Base-by-base conservation (phyloP, 2,797 vertebrate genomes). In the Peromyscus melanophrys region DNA sequence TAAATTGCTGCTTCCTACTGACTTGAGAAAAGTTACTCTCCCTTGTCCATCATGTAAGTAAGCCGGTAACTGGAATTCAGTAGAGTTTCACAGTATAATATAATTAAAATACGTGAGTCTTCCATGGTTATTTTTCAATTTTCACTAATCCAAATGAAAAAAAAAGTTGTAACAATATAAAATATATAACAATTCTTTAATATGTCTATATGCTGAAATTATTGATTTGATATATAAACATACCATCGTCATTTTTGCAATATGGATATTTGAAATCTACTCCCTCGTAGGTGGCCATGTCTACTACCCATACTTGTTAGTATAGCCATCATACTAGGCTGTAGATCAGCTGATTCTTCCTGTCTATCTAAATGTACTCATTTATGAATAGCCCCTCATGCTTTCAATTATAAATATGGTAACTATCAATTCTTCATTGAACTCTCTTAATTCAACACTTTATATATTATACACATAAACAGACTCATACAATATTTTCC, bases 231-330 rank as follows among this genome's bases (percentile, higher is more conserved):
- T 13, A 21, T 85, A 49, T 34, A 63, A 9, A 63, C 4, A 34
- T 31, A 55, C 21, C 19, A 52, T 11, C 29, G 11, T 63, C 25
- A 31, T 63, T 67, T 49, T 67, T 85, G 43, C 0, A 13, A 46
- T 14, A 31, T 3, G 11, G 12, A 85, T 25, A 21, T 14, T n/a
- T 84, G 46, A 67, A 67, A 85, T 49, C 29, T 46, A 25, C 19
- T n/a, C 10, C 4, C 11, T 49, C 49, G 29, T 0, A 34, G 6
- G 4, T 49, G 2, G 11, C 43, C 19, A 8, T 21, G 4, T 34
- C 40, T 13, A 49, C 29, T 19, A 34, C 34, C 21, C 10, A 34
- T 21, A 31, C 17, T 46, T 84, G 27, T 34, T 46, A 34, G 16
- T 46, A 34, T 6, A 11, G 19, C 7, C 1, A 25, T 67, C 6